Evolutionary conservation across 2,797 vertebrate species (phyloP).

Genomic region (Rachycentron canadum): DNA sequence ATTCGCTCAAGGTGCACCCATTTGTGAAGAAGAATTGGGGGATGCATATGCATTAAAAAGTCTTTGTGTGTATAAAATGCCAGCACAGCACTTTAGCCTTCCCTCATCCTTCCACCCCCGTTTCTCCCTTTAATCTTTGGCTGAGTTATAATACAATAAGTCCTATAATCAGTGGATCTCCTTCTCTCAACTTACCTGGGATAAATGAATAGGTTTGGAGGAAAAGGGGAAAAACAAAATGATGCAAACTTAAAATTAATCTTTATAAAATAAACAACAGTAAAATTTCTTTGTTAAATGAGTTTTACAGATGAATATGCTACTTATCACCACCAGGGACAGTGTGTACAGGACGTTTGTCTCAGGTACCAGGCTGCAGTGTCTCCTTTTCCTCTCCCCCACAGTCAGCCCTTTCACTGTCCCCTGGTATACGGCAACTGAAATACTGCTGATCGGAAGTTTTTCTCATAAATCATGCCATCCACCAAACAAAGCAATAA

Average conservation of each 20-base stretch:
- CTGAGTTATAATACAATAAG: conserved; percentile 78
- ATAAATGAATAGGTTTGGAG: conserved; percentile 55
- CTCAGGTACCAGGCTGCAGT: conserved; percentile 42
- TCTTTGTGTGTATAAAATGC: conserved; percentile 79
- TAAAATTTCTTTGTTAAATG: conserved; percentile 35
- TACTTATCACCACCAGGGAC: conserved; percentile 69
- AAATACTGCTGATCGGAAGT: conserved; percentile 91
- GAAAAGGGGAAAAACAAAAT: conserved; percentile 43
- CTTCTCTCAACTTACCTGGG: conserved; percentile 60
- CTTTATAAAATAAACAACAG: conserved; percentile 34
- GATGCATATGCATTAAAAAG: conserved; percentile 82
- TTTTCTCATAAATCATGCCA: conserved; percentile 93
- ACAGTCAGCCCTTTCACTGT: conserved; percentile 79
- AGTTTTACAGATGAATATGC: conserved; percentile 36
- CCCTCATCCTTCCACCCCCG: conserved; percentile 69
- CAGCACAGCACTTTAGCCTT: conserved; percentile 78
- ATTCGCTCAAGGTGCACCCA: conserved; percentile 81
- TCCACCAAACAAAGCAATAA: conserved; percentile 88
- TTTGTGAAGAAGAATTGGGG: conserved; percentile 76
- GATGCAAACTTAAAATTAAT: conserved; percentile 48
- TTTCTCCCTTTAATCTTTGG: conserved; percentile 78
- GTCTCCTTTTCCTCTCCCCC: conserved; percentile 61
- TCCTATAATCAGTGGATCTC: conserved; percentile 72
- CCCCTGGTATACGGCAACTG: conserved; percentile 74
- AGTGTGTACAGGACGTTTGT: conserved; percentile 49